phyloP scores from a whole-genome alignment of 2,113 vertebrate genomes.

The Serilophus lunatus region DNA sequence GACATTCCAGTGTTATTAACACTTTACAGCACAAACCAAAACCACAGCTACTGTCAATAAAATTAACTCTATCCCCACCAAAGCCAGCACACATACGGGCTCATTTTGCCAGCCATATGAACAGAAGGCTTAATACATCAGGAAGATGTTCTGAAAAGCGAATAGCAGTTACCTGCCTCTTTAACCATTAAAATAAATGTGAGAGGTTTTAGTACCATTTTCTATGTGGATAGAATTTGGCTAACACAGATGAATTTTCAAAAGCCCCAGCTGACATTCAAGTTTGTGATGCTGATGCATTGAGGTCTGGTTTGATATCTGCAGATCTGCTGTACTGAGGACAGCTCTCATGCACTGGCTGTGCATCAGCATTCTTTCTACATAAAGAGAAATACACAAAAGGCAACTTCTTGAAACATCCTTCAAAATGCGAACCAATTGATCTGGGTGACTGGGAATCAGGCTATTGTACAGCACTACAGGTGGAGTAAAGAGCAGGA shows the following conservation, averaged over 20 bases:
- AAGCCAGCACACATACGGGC: neutral
- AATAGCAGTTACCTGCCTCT: neutral
- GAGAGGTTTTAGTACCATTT: neutral
- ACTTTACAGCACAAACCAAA: neutral
- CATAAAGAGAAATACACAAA: neutral
- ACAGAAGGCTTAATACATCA: neutral
- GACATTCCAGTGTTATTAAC: neutral
- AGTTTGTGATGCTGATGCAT: neutral
- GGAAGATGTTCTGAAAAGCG: neutral
- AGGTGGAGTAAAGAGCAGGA: neutral
- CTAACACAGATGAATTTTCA: accelerated
- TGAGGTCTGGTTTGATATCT: neutral
- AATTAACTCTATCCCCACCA: neutral
- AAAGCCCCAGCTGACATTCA: neutral
- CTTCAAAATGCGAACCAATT: neutral
- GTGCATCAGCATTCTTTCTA: neutral
- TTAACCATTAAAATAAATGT: neutral
- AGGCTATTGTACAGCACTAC: neutral
- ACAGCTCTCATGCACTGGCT: neutral
- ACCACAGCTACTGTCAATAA: neutral
- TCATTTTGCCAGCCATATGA: neutral
- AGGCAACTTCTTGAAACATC: neutral
- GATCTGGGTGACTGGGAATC: neutral
- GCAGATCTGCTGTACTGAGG: neutral
- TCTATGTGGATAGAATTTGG: neutral